Evolutionary conservation across 2,888 invertebrate species (phyloP), one percentile per base, ranked within the genome.

Genomic region (Syrista parreyssii): DNA sequence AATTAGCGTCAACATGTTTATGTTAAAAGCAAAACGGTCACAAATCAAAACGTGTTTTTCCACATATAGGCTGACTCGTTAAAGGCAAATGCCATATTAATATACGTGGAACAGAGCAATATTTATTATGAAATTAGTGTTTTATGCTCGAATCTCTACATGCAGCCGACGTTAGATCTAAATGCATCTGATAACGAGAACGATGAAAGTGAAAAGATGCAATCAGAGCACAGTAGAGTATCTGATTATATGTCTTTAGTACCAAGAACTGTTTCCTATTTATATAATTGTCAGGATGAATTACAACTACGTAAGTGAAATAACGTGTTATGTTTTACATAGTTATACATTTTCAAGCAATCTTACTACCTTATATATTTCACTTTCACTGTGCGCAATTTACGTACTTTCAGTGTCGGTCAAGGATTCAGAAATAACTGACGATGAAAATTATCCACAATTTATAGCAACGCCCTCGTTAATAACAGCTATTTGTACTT

Each of bases 391-490:
- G 0, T 55, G 23, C 23, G 23, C 9, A 55, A 55, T 55, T 23
- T 15, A 23, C 55, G 9, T 55, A 55, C 36, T 80, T 81, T 75
- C 76, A 88, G 86, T 85, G 80, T 87, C 86, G 12, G 80, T 68
- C 3, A 81, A 82, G 78, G 85, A 81, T 76, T 87, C 87, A 30
- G 84, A 84, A 36, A 84, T 81, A n/a, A 84, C 83, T 1, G 86
- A 85, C 0, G 80, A 84, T 69, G 87, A 88, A 15, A 84, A 84
- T 81, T 83, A 81, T 75, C 82, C 86, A 30, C 84, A 88, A 68
- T 86, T 89, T 36, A 85, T 92, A 71, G 89, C 92, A 2, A 93
- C 93, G 9, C 93, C 93, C 11, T 87, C 88, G n/a, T 87, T 93
- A 15, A 89, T 93, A 35, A 93, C 92, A 83, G 86, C 91, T 23